Evolutionary conservation across 2,888 invertebrate genomes (phyloP), one percentile per base, ranked within the genome.

Genomic region (Chymomyza procnemis): DNA sequence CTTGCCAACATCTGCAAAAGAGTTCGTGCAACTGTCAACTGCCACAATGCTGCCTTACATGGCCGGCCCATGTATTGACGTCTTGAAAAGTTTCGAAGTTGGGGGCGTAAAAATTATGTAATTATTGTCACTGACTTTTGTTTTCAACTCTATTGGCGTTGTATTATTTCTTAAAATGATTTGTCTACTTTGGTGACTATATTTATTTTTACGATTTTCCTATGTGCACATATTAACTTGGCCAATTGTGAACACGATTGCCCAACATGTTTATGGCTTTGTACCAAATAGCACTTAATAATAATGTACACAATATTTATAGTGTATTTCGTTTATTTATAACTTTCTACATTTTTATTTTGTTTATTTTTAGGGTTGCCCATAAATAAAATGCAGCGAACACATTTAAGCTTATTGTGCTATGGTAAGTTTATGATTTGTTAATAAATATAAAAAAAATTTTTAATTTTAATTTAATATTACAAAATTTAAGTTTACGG

Each of bases 351-450:
- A 64, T 71, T 61, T 70, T 64, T 60, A n/a, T n/a, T 73, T 73
- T 71, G 50, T 69, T 65, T 79, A 54, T 18, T 88, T 88, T 30
- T 65, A 89, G 88, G 81, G 79, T 72, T 82, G 74, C 81, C 79
- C 67, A 69, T 74, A 67, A 64, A 78, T 70, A 88, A 87, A 81
- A 89, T 89, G 89, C 70, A 74, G 67, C 78, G 69, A 58, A 71
- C 73, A 78, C 73, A 80, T 66, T 64, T 73, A 30, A 70, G 73
- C 66, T 66, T 88, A 52, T 58, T 84, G 12, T 84, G 77, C 67
- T 74, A 77, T 61, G 88, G 89, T 89, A 82, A 88, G 86, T 85
- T 21, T 41, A 41, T 41, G 9, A 41, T 26, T 1, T 41, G 6
- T 9, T 41, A 41, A 1, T 41, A 41, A 41, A 12, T 34, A 34